Evolutionary conservation across 37 sponge, comb jelly and placozoan species (phyloP), one percentile per base, ranked within the genome.

Genomic region (Haliclona indistincta): DNA sequence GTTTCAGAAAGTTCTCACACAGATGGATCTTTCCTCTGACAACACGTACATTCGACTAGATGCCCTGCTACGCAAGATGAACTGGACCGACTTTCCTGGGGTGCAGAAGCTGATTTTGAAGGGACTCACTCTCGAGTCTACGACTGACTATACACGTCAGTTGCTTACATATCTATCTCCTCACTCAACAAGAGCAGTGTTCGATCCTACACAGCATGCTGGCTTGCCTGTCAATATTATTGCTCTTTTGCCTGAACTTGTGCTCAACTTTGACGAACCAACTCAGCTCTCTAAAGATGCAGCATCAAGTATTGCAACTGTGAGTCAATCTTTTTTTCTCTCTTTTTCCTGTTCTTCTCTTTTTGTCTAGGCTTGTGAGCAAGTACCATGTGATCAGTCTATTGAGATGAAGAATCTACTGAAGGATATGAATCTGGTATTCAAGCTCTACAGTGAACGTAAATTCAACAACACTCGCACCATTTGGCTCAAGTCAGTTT

Each of bases 191-290:
- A 45, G 58, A 55, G 39, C 54, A 33, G 42, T 75, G 25, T 75
- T 80, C 73, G 81, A 86, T 38, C 80, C 81, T 29, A 42, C 64
- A 28, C 73, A 64, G 42, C 68, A 68, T 25, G 75, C 41, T 47
- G 93, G 93, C 19, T 74, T 93, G 1, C 90, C 94, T 25, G 55
- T 89, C 52, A 89, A 85, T 69, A 86, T 93, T 42, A 73, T 89
- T 40, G 74, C 83, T 26, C 87, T 93, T 29, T 63, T 93, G 74
- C 94, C 94, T 3, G 66, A 83, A 40, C 71, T 93, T 22, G 64
- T 85, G 29, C 51, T 78, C 19, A 78, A 93, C 70, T 93, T 89
- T 67, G 73, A 81, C 38, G 26, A 64, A 1, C 94, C 90, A 39
- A 84, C 85, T 29, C 71, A 75, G n/a, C 68, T 78, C 58, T 81